Evolutionary conservation across 2,888 invertebrate genomes (phyloP).

Genomic region (Drosophila kanekoi): DNA sequence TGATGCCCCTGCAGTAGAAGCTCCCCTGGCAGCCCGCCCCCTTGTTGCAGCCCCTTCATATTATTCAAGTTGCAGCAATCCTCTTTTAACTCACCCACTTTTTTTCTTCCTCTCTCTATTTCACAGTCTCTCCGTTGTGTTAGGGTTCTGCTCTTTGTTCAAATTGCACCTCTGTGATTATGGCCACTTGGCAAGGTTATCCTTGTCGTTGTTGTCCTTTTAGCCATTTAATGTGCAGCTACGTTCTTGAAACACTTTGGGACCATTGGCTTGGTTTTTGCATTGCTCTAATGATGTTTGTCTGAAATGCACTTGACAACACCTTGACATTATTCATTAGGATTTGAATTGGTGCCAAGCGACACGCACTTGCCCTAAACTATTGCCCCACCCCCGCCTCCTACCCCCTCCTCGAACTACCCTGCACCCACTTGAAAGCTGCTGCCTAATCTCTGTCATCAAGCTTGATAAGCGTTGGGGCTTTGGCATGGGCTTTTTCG

Average conservation of each 20-base stretch:
- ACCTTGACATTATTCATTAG: conserved; percentile 80
- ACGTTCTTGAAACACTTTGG: conserved; percentile 24
- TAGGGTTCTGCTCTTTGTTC: conserved; percentile 47
- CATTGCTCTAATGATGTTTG: conserved; percentile 60
- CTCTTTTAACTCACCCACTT: background rate
- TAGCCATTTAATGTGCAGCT: conserved; percentile 59
- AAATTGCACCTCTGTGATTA: conserved; percentile 82
- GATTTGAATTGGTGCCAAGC: conserved; percentile 39
- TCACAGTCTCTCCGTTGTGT: conserved; percentile 15
- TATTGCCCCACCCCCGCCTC: background rate
- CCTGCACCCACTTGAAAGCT: background rate
- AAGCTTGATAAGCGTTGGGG: conserved; percentile 12
- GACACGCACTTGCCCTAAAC: conserved; percentile 42
- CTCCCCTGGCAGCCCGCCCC: background rate
- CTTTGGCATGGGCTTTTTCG: conserved; percentile 12
- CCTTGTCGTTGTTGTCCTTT: conserved; percentile 56
- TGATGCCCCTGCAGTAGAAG: conserved; percentile 57
- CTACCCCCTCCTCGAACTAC: too few relatives aligned
- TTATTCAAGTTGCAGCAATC: conserved; percentile 3
- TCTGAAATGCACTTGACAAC: conserved; percentile 77
- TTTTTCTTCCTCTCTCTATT: background rate
- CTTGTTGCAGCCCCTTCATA: background rate
- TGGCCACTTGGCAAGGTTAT: conserved; percentile 68
- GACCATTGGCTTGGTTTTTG: conserved; percentile 29
- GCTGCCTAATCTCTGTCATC: conserved; percentile 55